Evolutionary conservation across 2,113 vertebrate genomes (phyloP), one percentile per base, ranked within the genome.

Genomic region (Podarcis muralis): DNA sequence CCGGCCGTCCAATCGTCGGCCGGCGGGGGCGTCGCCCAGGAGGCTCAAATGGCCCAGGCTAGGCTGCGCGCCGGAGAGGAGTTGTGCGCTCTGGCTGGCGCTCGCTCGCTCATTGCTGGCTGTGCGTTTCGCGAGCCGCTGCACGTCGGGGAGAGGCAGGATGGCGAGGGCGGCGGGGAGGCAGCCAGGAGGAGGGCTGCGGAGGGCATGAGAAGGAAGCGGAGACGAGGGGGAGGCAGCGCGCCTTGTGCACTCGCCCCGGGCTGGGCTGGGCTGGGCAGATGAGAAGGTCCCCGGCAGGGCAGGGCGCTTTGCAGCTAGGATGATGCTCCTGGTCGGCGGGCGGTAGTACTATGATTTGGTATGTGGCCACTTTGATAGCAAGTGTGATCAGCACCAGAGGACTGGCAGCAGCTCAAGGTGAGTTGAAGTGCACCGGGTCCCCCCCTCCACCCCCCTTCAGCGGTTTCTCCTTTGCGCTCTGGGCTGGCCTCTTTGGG

Each of bases 321-420:
- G 97, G 97, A 98, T 97, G 97, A 96, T 94, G 97, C 94, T 96
- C 95, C 92, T 87, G 97, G 97, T 96, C 97, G 98, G 96, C 94
- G 96, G 96, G 97, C 97, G 96, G 96, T 96, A 97, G 96, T 97
- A 98, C 98, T 97, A 97, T 98, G 97, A 97, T 98, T 97, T 97
- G 98, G 97, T 98, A 98, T 99, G 98, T 98, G 98, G 98, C 98
- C 98, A 98, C 98, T 99, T 98, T 98, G 98, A 98, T 99, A 98
- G 98, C 98, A 98, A 98, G 98, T 99, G 98, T 99, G 97, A 98
- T 99, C 98, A 97, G 98, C 97, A 97, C 97, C 98, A 92, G 57
- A n/a, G 95, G 97, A 97, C 98, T 98, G 97, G 97, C 98, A 94
- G 98, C 98, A 96, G 98, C 98, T 97, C 98, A 99, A 99, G 98